Evolutionary conservation across 2,797 vertebrate genomes (phyloP), one percentile per base, ranked within the genome.

Genomic region (Chiloscyllium punctatum): DNA sequence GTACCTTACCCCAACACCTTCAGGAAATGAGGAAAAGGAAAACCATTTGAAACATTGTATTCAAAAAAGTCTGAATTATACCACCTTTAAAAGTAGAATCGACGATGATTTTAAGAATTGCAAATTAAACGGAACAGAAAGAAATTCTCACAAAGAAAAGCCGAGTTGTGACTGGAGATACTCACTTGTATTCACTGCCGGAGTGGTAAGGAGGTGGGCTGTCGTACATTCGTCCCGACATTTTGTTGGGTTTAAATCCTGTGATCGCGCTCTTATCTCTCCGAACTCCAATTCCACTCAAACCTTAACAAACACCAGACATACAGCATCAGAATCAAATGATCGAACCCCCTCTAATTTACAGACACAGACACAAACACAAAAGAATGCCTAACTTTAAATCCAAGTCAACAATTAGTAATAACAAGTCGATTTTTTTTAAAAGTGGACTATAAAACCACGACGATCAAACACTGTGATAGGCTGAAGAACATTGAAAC

Each of bases 161-260:
- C 62, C 42, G n/a, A 71, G 57, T 74, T 33, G 8, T 57, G 0
- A 51, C 25, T 57, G 95, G 57, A 48, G 96, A 96, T 95, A 98
- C 98, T 98, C 97, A 99, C 98, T 98, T 1, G 71, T 95, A 98
- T 96, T 96, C 98, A 62, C 97, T 72, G 0, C 98, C 98, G 0
- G 98, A 97, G 48, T 98, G 97, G 51, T 99, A 99, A 37, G 99
- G 98, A 95, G 99, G 99, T 0, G 99, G 99, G 97, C 98, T 99
- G 96, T 98, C 98, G 88, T 98, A 97, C 68, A 97, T 98, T 69
- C 97, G 97, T 1, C 97, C 98, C 2, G 98, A 98, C 98, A 99
- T 99, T 42, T 84, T 88, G 11, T 4, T 11, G 4, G 33, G 4
- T 62, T 13, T 6, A 90, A 90, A 53, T 33, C 87, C 30, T 57